Base-by-base conservation (phyloP, 2,797 vertebrate genomes). In the Cygnus olor region DNA sequence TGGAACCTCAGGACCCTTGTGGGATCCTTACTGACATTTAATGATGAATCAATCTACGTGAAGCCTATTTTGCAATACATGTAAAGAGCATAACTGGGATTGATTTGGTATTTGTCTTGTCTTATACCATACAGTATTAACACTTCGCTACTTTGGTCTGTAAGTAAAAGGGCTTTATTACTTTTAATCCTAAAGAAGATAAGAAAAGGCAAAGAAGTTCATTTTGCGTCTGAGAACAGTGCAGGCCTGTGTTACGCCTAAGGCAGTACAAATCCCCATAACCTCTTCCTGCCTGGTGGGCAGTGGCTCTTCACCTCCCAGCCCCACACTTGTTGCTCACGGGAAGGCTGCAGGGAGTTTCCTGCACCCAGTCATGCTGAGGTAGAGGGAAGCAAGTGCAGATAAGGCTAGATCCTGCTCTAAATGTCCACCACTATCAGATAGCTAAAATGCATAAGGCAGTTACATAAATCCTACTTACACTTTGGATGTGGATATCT, bases 161-260 rank as follows among this genome's bases (percentile, higher is more conserved):
- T 45, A 51, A 64, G 32, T 47, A 64, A 79, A 51, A 47, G 49
- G 30, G 19, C 30, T 74, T 78, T 44, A 68, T 53, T 82, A 38
- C 60, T 57, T 72, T 53, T 76, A 68, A 57, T 90, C 61, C 49
- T 65, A 17, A 18, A 47, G 64, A 47, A 34, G 69, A 11, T 3
- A 15, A 45, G 32, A 60, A 0, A 56, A 63, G n/a, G 21, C 53
- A n/a, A 63, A 93, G 64, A 64, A 53, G 38, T 47, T 58, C 27
- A 11, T 38, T 2, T 38, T 2, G 0, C 2, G 12, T 73, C 47
- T 58, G 44, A 51, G 60, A 87, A 16, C 17, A 25, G 56, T 9
- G 45, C 5, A 2, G 18, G 57, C 44, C 47, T 0, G 0, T 58
- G 34, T 34, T 38, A 10, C 53, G 9, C 36, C 82, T 17, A 57